phyloP scores from a whole-genome alignment of 2,797 vertebrate genomes.

The Rhinogobio ventralis region DNA sequence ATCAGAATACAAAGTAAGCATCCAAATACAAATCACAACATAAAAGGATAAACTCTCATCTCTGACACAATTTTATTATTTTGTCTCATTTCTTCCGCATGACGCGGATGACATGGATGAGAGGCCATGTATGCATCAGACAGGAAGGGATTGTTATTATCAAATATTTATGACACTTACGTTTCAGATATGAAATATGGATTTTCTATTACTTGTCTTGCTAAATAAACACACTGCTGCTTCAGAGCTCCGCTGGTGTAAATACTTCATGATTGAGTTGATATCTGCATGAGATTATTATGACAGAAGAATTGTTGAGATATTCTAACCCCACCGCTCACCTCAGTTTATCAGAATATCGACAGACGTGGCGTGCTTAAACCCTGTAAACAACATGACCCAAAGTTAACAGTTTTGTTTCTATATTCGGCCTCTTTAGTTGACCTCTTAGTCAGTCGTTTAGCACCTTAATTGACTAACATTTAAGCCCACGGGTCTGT shows the following conservation, averaged over 20 bases:
- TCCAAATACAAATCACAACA: conserved; percentile 58
- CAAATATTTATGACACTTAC: conserved; percentile 55
- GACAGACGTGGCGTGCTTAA: background rate
- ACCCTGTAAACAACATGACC: conserved; percentile 30
- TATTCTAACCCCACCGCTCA: conserved; percentile 12
- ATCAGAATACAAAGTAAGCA: conserved; percentile 59
- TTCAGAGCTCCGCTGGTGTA: conserved; percentile 7
- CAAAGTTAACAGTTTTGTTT: conserved; percentile 42
- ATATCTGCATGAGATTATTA: conserved; percentile 24
- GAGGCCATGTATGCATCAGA: conserved; percentile 4
- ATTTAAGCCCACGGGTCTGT: conserved; percentile 29
- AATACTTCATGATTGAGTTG: conserved; percentile 24
- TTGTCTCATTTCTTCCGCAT: conserved; percentile 18
- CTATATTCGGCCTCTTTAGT: conserved; percentile 38
- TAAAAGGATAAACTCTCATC: conserved; percentile 61
- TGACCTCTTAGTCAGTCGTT: background rate
- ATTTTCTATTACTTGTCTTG: conserved; percentile 49
- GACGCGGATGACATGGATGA: conserved; percentile 34
- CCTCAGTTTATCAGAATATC: conserved; percentile 41
- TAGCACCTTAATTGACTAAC: conserved; percentile 37
- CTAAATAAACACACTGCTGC: conserved; percentile 36
- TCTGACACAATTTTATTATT: conserved; percentile 44
- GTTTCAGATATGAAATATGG: conserved; percentile 54
- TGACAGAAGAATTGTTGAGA: background rate
- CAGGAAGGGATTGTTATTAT: conserved; percentile 34